phyloP scores from a whole-genome alignment of 2,888 invertebrate species.

The Diarsia dahlii region DNA sequence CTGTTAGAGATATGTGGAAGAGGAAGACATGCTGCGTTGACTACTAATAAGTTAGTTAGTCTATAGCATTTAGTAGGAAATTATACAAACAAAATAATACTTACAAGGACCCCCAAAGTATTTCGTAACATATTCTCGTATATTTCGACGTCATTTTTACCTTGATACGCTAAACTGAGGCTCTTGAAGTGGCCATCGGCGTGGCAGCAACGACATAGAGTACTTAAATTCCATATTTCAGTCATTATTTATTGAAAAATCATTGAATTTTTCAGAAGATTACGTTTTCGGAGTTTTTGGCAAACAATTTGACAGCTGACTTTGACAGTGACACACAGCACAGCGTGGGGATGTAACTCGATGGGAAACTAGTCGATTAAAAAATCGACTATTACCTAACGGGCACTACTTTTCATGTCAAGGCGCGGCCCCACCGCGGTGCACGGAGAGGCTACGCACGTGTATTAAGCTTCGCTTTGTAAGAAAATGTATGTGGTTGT shows the following conservation, averaged over 20 bases:
- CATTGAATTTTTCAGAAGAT: background rate
- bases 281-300: background rate
- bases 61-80: background rate
- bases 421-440: no score
- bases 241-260: constrained; percentile 68
- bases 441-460: no score
- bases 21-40: background rate
- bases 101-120: constrained; percentile 79
- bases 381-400: no score
- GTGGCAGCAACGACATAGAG: constrained; percentile 84
- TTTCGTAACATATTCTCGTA: constrained; percentile 76
- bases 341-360: no score
- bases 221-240: constrained; percentile 70
- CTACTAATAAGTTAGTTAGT: background rate
- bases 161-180: constrained; percentile 66
- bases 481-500: no score
- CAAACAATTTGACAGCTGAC: constrained; percentile 11
- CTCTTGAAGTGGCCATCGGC: constrained; percentile 77
- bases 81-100: constrained; percentile 56
- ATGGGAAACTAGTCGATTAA: background rate
- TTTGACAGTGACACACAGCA: background rate
- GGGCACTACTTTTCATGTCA: no score
- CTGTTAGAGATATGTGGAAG: background rate
- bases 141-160: constrained; percentile 71
- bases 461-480: no score